Evolutionary conservation across 1,140 invertebrate species (phyloP), one percentile per base, ranked within the genome.

Genomic region (Brachionus rubens): DNA sequence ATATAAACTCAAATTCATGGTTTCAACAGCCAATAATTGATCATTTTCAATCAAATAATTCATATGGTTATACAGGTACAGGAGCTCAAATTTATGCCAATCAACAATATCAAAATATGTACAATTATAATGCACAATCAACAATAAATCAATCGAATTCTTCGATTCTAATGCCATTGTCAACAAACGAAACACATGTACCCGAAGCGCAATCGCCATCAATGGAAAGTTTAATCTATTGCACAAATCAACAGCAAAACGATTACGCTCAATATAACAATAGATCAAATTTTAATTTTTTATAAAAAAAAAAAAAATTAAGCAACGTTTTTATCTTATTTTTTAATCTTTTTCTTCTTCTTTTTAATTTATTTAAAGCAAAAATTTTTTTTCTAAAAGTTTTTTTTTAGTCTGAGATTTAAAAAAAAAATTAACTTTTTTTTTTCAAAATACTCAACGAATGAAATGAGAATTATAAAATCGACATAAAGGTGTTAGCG

Each of bases 391-490:
- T n/a, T n/a, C n/a, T n/a, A n/a, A n/a, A 59, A 36, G 9, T 36
- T 59, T 59, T 59, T 59, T 59, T 59, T 59, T 59, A 59, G 54
- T 59, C 54, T 59, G 36, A 59, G 33, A 40, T 59, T 59, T 33
- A 33, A n/a, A n/a, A n/a, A n/a, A n/a, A n/a, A n/a, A n/a, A 16
- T 36, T n/a, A 16, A 33, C 36, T 59, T 59, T 36, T 33, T 33
- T 33, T 59, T 36, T 59, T 59, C 26, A 33, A 59, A 59, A 59
- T 59, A 59, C 54, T 59, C 54, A 59, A 59, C 54, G 54, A 59
- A 59, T 59, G 54, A 59, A 59, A 59, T 59, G 54, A 59, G 54
- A 59, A 59, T 59, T 59, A 59, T 59, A 59, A 59, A 59, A 59
- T 59, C 54, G 30, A 28, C 33, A 59, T 33, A 59, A 9, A 36